Evolutionary conservation across 2,888 invertebrate species (phyloP), one percentile per base, ranked within the genome.

Genomic region (Coenonympha glycerion): DNA sequence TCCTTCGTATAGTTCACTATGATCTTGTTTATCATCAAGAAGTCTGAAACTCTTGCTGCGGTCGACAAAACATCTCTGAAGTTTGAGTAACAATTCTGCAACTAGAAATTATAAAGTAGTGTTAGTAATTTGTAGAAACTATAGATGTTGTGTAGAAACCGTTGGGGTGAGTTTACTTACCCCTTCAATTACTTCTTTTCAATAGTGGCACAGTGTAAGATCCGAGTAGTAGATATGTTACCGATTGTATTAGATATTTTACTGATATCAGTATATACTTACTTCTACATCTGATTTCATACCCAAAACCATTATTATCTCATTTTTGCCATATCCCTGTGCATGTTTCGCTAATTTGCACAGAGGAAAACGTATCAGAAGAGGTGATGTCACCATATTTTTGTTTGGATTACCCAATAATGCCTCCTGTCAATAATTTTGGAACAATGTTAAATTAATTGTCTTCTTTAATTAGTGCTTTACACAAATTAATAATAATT

Each of bases 331-430:
- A 1, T 50, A 36, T 0, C 68, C 71, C 0, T 53, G 48, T 1
- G 79, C 73, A 0, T 66, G 42, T 0, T 64, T 54, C 0, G 73
- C 70, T 1, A 82, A 56, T 54, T 78, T 79, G 54, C 76, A 76
- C 1, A 82, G 47, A 0, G 71, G 48, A 2, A 76, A 55, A 0
- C 68, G 66, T 0, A 79, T 51, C 0, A 68, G 53, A 1, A 76
- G 41, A 0, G 70, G 55, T 0, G 79, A 73, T 0, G 73, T 64
- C 1, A 69, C 70, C 40, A 67, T 49, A 31, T 63, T 79, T 0
- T 52, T 59, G 3, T 60, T 55, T 1, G 62, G 54, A n/a, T 63
- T 65, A 1, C 54, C 48, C 30, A 51, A 55, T 1, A 79, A 40
- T 2, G 69, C 58, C 31, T 64, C 63, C 79, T 79, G 48, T 21